Base-by-base conservation (phyloP, 1,140 invertebrate species). In the Scaptomyza graminum region DNA sequence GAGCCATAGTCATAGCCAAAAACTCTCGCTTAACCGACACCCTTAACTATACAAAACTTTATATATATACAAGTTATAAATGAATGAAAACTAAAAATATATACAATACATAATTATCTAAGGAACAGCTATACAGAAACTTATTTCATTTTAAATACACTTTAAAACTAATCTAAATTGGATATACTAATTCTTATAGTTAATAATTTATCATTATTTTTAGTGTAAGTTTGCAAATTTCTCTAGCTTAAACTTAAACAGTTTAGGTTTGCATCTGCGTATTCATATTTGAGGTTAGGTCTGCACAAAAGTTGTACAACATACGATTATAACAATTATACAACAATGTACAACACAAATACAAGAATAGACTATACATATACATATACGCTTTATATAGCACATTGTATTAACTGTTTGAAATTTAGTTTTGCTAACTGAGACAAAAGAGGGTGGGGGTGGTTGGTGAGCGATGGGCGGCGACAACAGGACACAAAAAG, bases 301-400 rank as follows among this genome's bases (percentile, higher is more conserved):
- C 61, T 51, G 62, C 16, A 44, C 37, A 50, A 54, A 47, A 47
- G 57, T 61, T 68, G 65, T 68, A 54, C 41, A 62, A 68, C 47
- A 68, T 46, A 43, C 50, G 60, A 50, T 54, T 69, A 44, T 57
- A 57, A 71, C 54, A 39, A 52, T 65, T 47, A 71, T 51, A 66
- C 62, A 52, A 65, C 68, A 71, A 44, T 37, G 49, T 50, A 50
- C 25, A 18, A 28, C 12, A 25, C 22, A 57, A 43, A 57, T 41
- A 57, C 41, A 13, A 28, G 12, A n/a, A 44, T 44, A 43, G n/a
- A n/a, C 2, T 22, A 22, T 22, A 22, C 18, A 22, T 22, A 22
- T 22, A 2, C 2, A 22, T 22, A 22, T 22, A 22, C 18, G n/a
- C 18, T 11, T 39, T 16, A 57, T 65, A 44, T 47, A 64, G 12